Conservation (phyloP, 2,888 invertebrate species). For the Pterobdella sp. region DNA sequence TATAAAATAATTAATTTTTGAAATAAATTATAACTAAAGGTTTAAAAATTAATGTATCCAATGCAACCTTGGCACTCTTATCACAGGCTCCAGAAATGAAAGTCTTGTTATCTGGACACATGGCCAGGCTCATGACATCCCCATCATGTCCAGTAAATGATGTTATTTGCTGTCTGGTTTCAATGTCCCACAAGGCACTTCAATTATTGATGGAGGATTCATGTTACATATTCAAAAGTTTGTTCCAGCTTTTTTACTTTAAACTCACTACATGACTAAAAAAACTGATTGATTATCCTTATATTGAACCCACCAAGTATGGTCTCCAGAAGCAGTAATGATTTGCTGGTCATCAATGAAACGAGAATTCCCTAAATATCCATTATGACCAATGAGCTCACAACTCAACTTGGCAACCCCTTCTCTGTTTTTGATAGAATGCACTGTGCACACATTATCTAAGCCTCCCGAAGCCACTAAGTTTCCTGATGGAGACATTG, state of each 20-base stretch:
- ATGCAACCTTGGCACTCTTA: constrained; percentile 77
- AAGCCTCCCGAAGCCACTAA: constrained; percentile 99
- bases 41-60: background rate
- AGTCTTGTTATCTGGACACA: constrained; percentile 94
- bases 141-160: constrained; percentile 98
- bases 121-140: constrained; percentile 96
- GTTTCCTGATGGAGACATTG: constrained; percentile 97
- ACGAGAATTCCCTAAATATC: constrained; percentile 98
- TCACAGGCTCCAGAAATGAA: constrained; percentile 99
- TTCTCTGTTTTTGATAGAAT: constrained; percentile 56
- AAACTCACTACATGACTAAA: background rate
- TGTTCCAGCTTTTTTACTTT: background rate
- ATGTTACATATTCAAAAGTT: background rate
- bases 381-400: constrained; percentile 97
- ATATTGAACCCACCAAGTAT: constrained; percentile 76
- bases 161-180: constrained; percentile 97
- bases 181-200: constrained; percentile 98
- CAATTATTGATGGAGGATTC: constrained; percentile 46
- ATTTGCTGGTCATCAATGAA: constrained; percentile 99
- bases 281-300: too few relatives aligned
- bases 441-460: constrained; percentile 99
- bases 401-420: constrained; percentile 97
- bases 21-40: background rate
- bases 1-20: too few relatives aligned
- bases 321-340: constrained; percentile 98